Evolutionary conservation across 2,113 vertebrate species (phyloP), one percentile per base, ranked within the genome.

Genomic region (Mastomys coucha): DNA sequence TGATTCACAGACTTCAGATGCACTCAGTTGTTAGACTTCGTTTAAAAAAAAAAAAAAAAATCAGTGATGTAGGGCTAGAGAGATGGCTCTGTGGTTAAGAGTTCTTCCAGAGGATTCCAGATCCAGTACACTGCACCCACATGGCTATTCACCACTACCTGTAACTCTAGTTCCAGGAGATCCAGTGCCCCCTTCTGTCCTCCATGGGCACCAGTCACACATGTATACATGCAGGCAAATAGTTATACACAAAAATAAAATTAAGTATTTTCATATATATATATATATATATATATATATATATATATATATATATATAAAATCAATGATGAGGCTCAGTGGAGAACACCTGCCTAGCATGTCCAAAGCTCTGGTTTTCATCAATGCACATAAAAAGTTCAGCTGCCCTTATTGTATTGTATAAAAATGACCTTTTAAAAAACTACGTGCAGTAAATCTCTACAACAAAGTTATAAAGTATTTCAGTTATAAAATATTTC

Each of bases 391-490:
- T 24, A 76, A 69, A 91, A 91, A 93, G 58, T 60, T n/a, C 26
- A 91, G 39, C 73, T 88, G 82, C 10, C 19, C 36, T 92, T 75
- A 70, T 53, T 17, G 19, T 76, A 20, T 42, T 84, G 51, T 89
- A 84, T 82, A 85, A 92, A 93, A 77, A 88, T n/a, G 75, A 26
- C 3, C 9, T n/a, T 6, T 87, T 93, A n/a, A 53, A 69, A 72
- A 94, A 82, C 91, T 86, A 95, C 58, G 63, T 89, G 4, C 51
- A 86, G 49, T 56, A 93, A 70, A 51, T 88, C 7, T 94, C 89
- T 72, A 20, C 20, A 95, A 91, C 11, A 7, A 89, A 94, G 33
- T 33, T 89, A 20, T 84, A 42, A 94, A 70, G 10, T 65, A 45
- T 11, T 63, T 42, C 24, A 28, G n/a, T 84, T 63, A 42, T 84